Conservation (phyloP, 30 jellyfish, hydroid and myxozoan species). For the Hydractinia echinata region DNA sequence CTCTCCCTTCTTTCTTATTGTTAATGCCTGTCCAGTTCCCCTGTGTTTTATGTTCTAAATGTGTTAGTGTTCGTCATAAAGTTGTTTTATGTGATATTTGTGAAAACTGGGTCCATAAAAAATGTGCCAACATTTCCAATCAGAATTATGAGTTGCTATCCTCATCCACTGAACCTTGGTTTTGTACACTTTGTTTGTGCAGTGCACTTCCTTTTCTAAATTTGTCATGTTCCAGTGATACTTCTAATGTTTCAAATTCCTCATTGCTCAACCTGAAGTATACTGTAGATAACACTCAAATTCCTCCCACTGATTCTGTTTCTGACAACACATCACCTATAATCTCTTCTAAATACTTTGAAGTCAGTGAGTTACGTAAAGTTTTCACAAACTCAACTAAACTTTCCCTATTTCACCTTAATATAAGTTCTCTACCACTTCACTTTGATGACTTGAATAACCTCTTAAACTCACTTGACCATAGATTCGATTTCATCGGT, state of each 20-base stretch:
- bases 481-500: neutral
- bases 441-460: neutral
- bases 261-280: neutral
- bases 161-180: neutral
- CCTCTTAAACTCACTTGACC: neutral
- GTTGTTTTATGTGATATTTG: neutral
- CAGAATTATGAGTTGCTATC: neutral
- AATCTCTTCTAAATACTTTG: too few species aligned
- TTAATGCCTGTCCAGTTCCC: slow-evolving; percentile 1
- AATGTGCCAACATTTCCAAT: neutral
- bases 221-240: neutral
- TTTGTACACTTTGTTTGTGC: neutral
- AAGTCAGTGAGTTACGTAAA: neutral
- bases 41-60: neutral
- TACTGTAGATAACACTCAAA: neutral
- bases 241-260: neutral
- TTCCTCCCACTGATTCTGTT: neutral
- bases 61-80: neutral
- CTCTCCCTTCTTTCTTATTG: too few species aligned
- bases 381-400: neutral
- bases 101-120: neutral
- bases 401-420: neutral
- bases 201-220: neutral
- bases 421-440: neutral
- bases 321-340: too few species aligned